Evolutionary conservation across 2,113 vertebrate species (phyloP).

Genomic region (Esox niger): DNA sequence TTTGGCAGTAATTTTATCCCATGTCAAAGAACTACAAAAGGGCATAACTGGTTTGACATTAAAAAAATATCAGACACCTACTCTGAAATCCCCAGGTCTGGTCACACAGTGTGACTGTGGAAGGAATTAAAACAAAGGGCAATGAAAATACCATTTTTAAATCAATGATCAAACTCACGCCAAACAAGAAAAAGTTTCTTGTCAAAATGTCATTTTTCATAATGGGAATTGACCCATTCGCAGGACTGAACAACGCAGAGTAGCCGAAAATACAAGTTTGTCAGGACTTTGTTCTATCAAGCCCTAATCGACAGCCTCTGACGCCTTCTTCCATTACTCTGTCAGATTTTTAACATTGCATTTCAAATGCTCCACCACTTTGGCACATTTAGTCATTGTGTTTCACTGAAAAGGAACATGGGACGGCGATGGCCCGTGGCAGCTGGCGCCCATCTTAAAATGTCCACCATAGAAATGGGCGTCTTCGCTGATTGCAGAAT

Average conservation of each 20-base stretch:
- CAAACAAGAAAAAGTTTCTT: constrained; percentile 7
- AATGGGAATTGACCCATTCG: constrained; percentile 48
- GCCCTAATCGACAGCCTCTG: constrained; percentile 60
- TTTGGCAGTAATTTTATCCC: no score
- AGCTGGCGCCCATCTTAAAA: neutral
- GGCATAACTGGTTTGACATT: no score
- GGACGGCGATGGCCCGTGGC: constrained; percentile 18
- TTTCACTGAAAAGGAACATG: constrained; percentile 25
- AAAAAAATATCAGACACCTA: no score
- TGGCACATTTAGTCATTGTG: constrained; percentile 43
- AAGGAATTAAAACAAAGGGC: no score
- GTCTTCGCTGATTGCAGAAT: neutral
- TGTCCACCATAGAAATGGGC: neutral
- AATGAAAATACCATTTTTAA: no score
- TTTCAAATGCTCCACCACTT: constrained; percentile 61
- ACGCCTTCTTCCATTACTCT: constrained; percentile 64
- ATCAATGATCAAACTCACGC: no score
- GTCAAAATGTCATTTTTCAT: constrained; percentile 12
- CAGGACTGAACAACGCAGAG: constrained; percentile 29
- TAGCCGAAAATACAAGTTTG: constrained; percentile 60
- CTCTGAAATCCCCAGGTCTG: no score
- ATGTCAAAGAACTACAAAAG: no score
- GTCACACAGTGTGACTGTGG: no score
- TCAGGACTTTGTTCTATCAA: constrained; percentile 48
- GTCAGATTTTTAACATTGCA: constrained; percentile 63